Evolutionary conservation across 2,113 vertebrate genomes (phyloP).

Genomic region (Peromyscus californicus): DNA sequence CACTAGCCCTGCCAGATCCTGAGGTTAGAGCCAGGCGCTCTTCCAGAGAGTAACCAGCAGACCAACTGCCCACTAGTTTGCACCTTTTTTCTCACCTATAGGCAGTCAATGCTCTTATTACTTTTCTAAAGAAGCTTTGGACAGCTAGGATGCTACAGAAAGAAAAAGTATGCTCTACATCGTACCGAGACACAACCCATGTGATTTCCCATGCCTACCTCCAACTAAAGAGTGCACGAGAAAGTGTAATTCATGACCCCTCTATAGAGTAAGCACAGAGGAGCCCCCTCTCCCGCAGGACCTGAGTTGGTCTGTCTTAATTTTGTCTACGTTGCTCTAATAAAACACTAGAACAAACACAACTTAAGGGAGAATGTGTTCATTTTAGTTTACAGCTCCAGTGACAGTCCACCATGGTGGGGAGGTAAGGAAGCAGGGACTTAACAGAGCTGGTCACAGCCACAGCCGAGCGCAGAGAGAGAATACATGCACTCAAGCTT

Average conservation of each 20-base stretch:
- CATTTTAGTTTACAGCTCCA: background rate
- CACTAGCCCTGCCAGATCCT: background rate
- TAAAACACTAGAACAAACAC: background rate
- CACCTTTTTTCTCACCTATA: background rate
- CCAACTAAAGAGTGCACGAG: background rate
- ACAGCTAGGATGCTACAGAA: background rate
- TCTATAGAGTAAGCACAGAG: background rate
- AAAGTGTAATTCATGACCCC: background rate
- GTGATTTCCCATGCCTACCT: background rate
- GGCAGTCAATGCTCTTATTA: background rate
- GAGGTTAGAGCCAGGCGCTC: background rate
- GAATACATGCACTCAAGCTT: background rate
- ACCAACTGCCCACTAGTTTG: background rate
- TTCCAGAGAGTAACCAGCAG: background rate
- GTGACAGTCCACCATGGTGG: background rate
- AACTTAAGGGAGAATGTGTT: background rate
- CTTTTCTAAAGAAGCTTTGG: background rate
- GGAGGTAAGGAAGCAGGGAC: background rate
- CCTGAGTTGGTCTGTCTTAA: background rate
- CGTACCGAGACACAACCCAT: no score
- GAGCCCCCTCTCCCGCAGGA: background rate
- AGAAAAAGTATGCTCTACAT: rapidly evolving
- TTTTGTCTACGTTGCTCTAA: background rate
- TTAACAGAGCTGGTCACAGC: background rate
- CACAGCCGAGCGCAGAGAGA: background rate